Percentiles rank a stretch among this genome's conserved stretches.
Conservation (phyloP, 92 coral and sea anemone genomes). For the Zoanthus solanderi region DNA sequence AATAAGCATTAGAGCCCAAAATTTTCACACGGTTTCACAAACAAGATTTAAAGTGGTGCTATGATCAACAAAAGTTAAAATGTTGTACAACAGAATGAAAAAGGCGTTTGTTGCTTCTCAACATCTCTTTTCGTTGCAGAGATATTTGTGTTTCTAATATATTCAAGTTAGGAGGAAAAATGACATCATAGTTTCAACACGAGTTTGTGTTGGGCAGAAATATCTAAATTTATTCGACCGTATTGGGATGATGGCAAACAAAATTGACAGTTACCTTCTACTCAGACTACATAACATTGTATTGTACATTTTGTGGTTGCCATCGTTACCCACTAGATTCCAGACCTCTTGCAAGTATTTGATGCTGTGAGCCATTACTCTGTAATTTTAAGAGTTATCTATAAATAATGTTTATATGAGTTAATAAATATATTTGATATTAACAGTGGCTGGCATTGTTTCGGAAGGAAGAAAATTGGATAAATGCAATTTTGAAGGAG, state of each 20-base stretch:
- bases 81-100: no score
- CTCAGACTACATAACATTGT: not conserved
- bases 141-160: not conserved
- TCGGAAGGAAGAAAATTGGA: conserved; percentile 2
- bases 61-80: conserved; percentile 1
- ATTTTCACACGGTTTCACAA: not conserved
- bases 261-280: not conserved
- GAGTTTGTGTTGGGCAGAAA: conserved; percentile 3
- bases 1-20: not conserved
- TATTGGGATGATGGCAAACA: not conserved
- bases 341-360: not conserved
- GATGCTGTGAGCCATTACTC: not conserved
- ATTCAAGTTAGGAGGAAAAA: not conserved
- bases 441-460: not conserved
- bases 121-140: not conserved
- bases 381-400: not conserved
- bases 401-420: not conserved
- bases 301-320: not conserved
- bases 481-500: conserved; percentile 3
- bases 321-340: conserved; percentile 2
- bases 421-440: not conserved
- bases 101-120: no score
- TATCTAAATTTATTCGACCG: not conserved
- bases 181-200: not conserved
- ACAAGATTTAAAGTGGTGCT: not conserved